Base-by-base conservation (phyloP, 2,888 invertebrate species). In the Drosophila acutilabella region DNA sequence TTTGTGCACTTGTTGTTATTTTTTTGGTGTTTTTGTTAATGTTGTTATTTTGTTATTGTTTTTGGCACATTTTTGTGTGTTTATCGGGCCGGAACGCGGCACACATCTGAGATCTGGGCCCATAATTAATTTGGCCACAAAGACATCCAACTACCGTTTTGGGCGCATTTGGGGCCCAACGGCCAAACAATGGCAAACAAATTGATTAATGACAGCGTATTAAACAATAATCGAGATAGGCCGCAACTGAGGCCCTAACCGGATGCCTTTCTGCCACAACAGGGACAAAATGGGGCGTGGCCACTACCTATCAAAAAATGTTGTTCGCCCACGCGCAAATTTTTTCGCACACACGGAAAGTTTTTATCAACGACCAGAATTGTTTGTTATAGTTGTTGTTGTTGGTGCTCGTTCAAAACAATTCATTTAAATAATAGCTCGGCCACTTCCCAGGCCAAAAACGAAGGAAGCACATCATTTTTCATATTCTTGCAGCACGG, bases 181-280 rank as follows among this genome's bases (percentile, higher is more conserved):
- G 30, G 48, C 52, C 81, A 80, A 82, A 88, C 86, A 86, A 88
- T 80, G 86, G 58, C 83, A 73, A 85, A 79, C 85, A 86, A 85
- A 85, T 85, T 85, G 88, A 85, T 85, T 88, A 85, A 85, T 85
- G 85, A 83, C 81, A 77, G 72, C 87, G 77, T 74, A 85, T 85
- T 88, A 88, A 85, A 88, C 88, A 86, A 85, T 88, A 85, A 85
- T 88, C 85, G 88, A 82, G 88, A 85, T 85, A 88, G 83, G 80
- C 86, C 74, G 53, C 64, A 65, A 54, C 65, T 56, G 45, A 54
- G 69, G 54, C 71, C 65, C 75, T 65, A 30, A 60, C 56, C 57
- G 67, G 62, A 33, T 52, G 62, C 54, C 50, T 54, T 50, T 33
- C 30, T 8, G n/a, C 42, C 45, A 40, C 52, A 16, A 42, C 11